Percentiles rank a stretch among this genome's conserved stretches.
phyloP scores from a whole-genome alignment of 2,888 invertebrate species.

The Rotaria socialis region DNA sequence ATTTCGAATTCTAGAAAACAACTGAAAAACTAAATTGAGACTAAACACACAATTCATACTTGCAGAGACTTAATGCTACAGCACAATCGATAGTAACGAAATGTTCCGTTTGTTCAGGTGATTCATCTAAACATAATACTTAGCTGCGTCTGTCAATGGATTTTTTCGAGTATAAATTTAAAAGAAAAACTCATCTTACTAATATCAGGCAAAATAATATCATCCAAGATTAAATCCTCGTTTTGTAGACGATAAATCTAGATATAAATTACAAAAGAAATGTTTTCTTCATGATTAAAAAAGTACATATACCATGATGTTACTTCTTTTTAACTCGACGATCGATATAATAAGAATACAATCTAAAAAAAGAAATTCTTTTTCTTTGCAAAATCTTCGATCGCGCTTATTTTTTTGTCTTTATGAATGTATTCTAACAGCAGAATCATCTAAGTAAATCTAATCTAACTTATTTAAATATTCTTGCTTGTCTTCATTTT shows the following conservation, averaged over 20 bases:
- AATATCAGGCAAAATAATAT: background rate
- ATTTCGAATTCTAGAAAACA: constrained; percentile 11
- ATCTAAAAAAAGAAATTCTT: too few species aligned
- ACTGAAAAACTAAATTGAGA: too few species aligned
- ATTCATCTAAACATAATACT: background rate
- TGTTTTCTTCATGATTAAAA: too few species aligned
- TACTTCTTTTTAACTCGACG: too few species aligned
- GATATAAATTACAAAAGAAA: too few species aligned
- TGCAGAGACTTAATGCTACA: background rate
- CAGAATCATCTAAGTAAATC: background rate
- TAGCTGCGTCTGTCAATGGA: too few species aligned
- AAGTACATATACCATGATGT: too few species aligned
- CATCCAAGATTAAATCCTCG: constrained; percentile 9
- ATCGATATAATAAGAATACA: too few species aligned
- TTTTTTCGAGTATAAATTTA: too few species aligned
- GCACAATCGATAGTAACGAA: background rate
- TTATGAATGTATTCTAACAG: background rate
- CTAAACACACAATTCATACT: background rate
- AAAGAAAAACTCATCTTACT: background rate
- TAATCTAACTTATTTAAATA: background rate
- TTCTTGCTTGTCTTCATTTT: background rate
- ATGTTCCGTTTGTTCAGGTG: background rate
- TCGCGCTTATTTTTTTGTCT: constrained; percentile 2
- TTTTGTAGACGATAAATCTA: too few species aligned
- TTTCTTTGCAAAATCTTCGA: background rate